Conservation (phyloP, 1,140 invertebrate genomes). For the Eumeta japonica region DNA sequence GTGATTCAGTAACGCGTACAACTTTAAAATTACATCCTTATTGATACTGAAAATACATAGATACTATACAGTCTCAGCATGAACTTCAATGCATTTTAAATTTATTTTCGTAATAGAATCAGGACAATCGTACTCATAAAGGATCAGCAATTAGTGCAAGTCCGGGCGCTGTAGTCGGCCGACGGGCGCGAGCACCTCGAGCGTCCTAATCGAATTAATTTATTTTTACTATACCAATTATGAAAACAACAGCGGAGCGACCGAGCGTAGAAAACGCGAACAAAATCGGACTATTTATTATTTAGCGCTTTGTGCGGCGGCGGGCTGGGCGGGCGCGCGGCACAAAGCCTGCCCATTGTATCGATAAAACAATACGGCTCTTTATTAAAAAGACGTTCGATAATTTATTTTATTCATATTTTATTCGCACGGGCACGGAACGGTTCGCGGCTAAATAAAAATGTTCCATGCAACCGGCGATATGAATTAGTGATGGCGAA, state of each 20-base stretch:
- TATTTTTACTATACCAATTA: constrained; percentile 49
- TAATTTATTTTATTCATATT: constrained; percentile 54
- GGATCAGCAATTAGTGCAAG: constrained; percentile 22
- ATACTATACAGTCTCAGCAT: too few species aligned
- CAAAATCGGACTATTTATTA: constrained; percentile 56
- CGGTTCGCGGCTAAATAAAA: constrained; percentile 33
- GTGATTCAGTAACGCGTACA: too few species aligned
- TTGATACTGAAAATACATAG: too few species aligned
- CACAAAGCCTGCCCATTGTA: constrained; percentile 43
- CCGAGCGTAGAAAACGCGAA: constrained; percentile 42
- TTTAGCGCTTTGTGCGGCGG: constrained; percentile 38
- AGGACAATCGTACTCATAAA: too few species aligned
- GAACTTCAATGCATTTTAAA: too few species aligned
- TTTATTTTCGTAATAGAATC: too few species aligned
- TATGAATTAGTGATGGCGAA: constrained; percentile 9
- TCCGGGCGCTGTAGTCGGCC: constrained; percentile 40
- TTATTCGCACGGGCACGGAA: constrained; percentile 46
- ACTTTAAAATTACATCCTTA: too few species aligned
- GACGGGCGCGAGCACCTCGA: constrained; percentile 36
- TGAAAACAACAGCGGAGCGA: constrained; percentile 43
- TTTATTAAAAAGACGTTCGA: constrained; percentile 58
- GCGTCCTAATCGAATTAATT: constrained; percentile 52
- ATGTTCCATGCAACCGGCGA: constrained; percentile 24
- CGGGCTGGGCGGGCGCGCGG: constrained; percentile 34
- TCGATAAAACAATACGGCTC: constrained; percentile 49